Base-by-base conservation (phyloP, 2,888 invertebrate genomes). In the Drosophila affinis region DNA sequence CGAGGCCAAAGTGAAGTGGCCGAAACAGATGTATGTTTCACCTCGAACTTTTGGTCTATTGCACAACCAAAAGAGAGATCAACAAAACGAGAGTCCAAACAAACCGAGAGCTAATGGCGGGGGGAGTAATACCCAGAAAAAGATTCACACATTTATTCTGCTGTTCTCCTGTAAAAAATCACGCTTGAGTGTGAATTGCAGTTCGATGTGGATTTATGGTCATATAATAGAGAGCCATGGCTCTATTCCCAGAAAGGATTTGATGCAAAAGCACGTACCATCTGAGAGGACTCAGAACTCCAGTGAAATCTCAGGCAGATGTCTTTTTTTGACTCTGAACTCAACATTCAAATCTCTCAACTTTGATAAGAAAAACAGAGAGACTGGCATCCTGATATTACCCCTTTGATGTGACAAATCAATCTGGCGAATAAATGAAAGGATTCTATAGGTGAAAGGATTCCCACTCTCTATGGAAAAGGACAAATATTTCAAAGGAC, bases 171-270 rank as follows among this genome's bases (percentile, higher is more conserved):
- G 59, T 46, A 45, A 63, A 65, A 81, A 69, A 72, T 84, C 79
- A 72, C 85, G 78, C 72, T 55, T 62, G 46, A 72, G 77, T 85
- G 84, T 79, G 85, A 84, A 84, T 81, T 73, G 59, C 61, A 51
- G 44, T 29, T 57, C 55, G 34, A 58, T 58, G 63, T 55, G 57
- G 56, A 87, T 77, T 85, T 85, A 84, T 77, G 76, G 64, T 53
- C 39, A 47, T 63, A 68, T 62, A 71, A 69, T 47, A 59, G 44
- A 77, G 60, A 72, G n/a, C 29, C 29, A n/a, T 27, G 27, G 51
- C 14, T 9, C 21, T 56, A 46, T 77, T 74, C 84, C 46, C 10
- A 57, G 74, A 74, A 75, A 75, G 81, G 72, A 81, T 74, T 76
- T 73, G 53, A 48, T 45, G 62, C 51, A 53, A 21, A 48, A 72